Percentiles rank a stretch among this genome's conserved stretches.
Evolutionary conservation across 2,888 invertebrate genomes (phyloP).

Genomic region (Drosophila nigricruria): DNA sequence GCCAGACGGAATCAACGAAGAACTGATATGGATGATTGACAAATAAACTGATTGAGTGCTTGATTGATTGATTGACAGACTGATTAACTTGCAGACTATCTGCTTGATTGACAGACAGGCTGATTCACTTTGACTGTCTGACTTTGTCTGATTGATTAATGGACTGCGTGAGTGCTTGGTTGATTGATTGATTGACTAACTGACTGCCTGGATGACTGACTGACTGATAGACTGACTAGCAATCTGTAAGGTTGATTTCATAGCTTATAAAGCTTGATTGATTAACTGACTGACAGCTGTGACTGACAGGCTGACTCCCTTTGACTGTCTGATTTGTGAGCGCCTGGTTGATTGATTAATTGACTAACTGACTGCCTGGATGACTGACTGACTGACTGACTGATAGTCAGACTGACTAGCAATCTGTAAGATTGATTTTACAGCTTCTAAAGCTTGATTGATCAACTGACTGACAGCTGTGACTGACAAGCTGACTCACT

Average conservation of each 20-base stretch:
- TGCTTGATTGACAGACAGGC: not conserved
- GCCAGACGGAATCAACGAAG: not conserved
- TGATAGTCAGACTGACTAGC: too few relatives aligned
- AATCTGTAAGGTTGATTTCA: too few relatives aligned
- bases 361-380: not conserved
- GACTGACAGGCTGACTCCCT: too few relatives aligned
- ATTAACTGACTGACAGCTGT: not conserved
- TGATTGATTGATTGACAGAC: not conserved
- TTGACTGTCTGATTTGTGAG: not conserved
- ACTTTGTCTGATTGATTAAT: not conserved
- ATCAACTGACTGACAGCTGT: not conserved
- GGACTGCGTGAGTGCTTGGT: too few relatives aligned
- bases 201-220: not conserved
- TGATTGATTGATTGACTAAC: not conserved
- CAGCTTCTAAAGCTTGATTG: too few relatives aligned
- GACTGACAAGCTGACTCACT: too few relatives aligned
- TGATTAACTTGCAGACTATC: not conserved
- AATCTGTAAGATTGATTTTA: too few relatives aligned
- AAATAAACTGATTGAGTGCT: not conserved
- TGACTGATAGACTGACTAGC: too few relatives aligned
- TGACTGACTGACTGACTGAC: not conserved
- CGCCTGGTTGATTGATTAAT: not conserved
- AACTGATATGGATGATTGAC: not conserved
- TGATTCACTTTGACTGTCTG: too few relatives aligned
- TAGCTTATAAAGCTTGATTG: too few relatives aligned